Conservation (phyloP, 2,888 invertebrate genomes). For the Nymphalis c-album region DNA sequence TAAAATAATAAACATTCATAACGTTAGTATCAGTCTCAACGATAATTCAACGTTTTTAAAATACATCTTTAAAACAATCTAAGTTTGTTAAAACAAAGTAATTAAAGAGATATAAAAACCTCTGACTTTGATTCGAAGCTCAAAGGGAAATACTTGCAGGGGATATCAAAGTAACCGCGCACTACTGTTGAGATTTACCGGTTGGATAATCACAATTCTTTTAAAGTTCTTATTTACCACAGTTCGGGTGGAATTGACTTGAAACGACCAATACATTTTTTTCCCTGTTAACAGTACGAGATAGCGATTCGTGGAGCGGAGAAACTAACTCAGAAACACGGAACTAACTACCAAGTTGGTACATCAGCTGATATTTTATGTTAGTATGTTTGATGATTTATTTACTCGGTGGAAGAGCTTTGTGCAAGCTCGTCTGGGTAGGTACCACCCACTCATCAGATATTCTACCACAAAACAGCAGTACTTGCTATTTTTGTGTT, state of each 20-base stretch:
- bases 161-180: slow-evolving; percentile 17
- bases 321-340: slow-evolving; percentile 52
- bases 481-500: no score
- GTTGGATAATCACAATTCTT: slow-evolving; percentile 14
- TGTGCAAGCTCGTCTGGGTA: no score
- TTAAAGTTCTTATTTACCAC: slow-evolving; percentile 20
- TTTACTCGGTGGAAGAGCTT: no score
- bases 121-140: slow-evolving; percentile 14
- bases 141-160: slow-evolving; percentile 14
- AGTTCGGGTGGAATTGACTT: slow-evolving; percentile 11
- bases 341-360: slow-evolving; percentile 59
- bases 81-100: not conserved
- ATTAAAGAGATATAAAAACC: slow-evolving; percentile 1
- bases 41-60: no score
- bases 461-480: no score
- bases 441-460: no score
- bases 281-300: slow-evolving; percentile 53
- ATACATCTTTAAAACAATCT: no score
- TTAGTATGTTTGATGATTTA: no score
- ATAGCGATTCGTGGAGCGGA: slow-evolving; percentile 61
- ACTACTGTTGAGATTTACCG: slow-evolving; percentile 11
- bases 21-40: no score
- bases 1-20: no score
- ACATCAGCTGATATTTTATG: slow-evolving; percentile 66
- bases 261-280: slow-evolving; percentile 23